Evolutionary conservation across 1,140 invertebrate species (phyloP), one percentile per base, ranked within the genome.

Genomic region (Drosophila sp.): DNA sequence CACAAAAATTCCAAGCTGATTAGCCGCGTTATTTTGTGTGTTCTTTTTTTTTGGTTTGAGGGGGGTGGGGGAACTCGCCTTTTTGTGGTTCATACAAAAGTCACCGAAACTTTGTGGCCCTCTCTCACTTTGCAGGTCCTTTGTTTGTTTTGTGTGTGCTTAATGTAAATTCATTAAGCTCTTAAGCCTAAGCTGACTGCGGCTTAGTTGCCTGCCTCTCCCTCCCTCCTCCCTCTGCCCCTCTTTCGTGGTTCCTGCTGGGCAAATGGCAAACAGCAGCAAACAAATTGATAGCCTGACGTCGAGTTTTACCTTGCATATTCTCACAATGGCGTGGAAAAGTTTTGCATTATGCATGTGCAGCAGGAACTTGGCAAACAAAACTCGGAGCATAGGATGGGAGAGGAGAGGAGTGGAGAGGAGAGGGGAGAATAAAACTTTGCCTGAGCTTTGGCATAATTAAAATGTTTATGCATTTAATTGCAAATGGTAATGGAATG

Each of bases 391-490:
- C 3, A 8, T 27, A 7, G 44, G 8, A 30, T n/a, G 55, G 33
- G 8, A 3, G 35, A 38, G 7, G 7, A 23, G 7, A 4, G 23
- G 40, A 4, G 23, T 11, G 5, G 33, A 7, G 35, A 4, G 1
- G 11, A 6, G 47, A 50, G 23, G 38, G 0, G 0, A 0, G 10
- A 8, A 23, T 25, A 10, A 33, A 75, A 75, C 41, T 75, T 75
- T 75, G n/a, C 61, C 71, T 17, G 55, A 41, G 71, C 71, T 66
- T 60, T 75, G 64, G 72, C 64, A 75, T 75, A 75, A 75, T 75
- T 75, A 75, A 75, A 75, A 75, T 75, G 72, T 75, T 75, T 75
- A 75, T 75, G 72, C 72, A 71, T 75, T 75, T 75, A 75, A 75
- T 75, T 75, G 72, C 72, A 75, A 75, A 75, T 75, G 72, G 17